phyloP scores from a whole-genome alignment of 2,888 invertebrate species.

The Zhuqinia jingwanae region DNA sequence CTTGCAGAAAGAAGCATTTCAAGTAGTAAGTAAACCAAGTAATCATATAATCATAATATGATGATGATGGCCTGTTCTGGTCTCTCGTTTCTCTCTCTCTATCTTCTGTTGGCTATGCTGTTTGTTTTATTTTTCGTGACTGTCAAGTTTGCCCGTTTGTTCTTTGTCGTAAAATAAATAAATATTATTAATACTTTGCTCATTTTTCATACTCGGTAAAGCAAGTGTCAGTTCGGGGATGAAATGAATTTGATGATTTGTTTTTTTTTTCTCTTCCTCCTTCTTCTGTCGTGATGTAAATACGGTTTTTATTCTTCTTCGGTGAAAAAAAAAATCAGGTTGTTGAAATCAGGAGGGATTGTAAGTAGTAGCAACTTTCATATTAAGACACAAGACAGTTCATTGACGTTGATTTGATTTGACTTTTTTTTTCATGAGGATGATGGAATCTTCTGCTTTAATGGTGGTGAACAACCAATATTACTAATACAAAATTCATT shows the following conservation, averaged over 20 bases:
- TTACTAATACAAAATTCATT: slow-evolving; percentile 27
- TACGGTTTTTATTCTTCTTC: slow-evolving; percentile 11
- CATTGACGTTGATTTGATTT: slow-evolving; percentile 36
- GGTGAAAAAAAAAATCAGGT: slow-evolving; percentile 10
- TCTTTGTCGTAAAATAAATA: neutral
- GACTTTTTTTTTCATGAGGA: neutral
- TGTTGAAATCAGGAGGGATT: slow-evolving; percentile 26
- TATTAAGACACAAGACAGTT: too few relatives aligned
- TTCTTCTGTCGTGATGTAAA: slow-evolving; percentile 32
- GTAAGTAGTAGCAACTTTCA: too few relatives aligned
- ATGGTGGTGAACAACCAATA: neutral
- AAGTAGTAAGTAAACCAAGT: slow-evolving; percentile 9
- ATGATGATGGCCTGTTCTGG: slow-evolving; percentile 25
- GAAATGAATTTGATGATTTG: slow-evolving; percentile 20
- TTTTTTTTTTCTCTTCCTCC: neutral
- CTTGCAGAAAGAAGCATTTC: neutral
- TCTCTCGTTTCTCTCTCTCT: too few relatives aligned
- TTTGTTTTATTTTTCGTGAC: slow-evolving; percentile 54
- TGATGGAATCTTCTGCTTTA: slow-evolving; percentile 18
- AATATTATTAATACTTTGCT: neutral
- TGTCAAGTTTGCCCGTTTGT: slow-evolving; percentile 41
- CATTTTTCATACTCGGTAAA: neutral
- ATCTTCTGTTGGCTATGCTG: too few relatives aligned
- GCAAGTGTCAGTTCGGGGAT: neutral
- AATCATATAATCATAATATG: neutral